Evolutionary conservation across 2,113 vertebrate genomes (phyloP).

Genomic region (Haemorhous mexicanus): DNA sequence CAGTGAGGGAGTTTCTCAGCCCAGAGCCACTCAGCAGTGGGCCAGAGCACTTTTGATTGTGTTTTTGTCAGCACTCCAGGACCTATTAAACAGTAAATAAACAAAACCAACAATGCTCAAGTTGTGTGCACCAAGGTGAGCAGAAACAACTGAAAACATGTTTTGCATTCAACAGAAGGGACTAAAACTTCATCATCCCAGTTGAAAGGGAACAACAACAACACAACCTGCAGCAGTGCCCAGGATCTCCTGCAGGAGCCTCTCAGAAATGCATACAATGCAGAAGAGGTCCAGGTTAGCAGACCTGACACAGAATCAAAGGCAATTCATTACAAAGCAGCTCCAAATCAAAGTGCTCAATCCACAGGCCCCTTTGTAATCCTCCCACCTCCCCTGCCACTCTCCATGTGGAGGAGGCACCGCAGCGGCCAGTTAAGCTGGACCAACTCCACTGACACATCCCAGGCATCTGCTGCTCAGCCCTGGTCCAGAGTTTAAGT

Average conservation of each 20-base stretch:
- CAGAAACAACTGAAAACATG: neutral
- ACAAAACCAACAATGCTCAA: neutral
- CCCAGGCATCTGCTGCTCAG: slow-evolving; percentile 49
- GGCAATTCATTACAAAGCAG: slow-evolving; percentile 53
- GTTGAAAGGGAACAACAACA: neutral
- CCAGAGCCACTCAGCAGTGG: neutral
- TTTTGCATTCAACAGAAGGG: neutral
- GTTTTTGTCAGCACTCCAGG: neutral
- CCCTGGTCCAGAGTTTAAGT: slow-evolving; percentile 19
- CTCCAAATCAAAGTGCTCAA: slow-evolving; percentile 22
- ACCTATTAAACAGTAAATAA: neutral
- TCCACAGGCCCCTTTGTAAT: slow-evolving; percentile 1
- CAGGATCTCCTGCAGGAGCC: neutral
- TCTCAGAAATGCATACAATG: neutral
- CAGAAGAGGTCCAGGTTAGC: neutral
- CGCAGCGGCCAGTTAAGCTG: slow-evolving; percentile 11
- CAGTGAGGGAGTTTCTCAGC: neutral
- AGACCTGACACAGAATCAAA: slow-evolving; percentile 38
- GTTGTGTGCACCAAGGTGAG: neutral
- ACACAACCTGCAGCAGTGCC: neutral
- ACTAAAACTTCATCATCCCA: neutral
- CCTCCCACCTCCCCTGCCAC: slow-evolving; percentile 14
- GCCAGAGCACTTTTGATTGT: neutral
- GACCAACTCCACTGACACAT: neutral
- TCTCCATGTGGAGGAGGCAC: neutral